Conservation (phyloP, 2,888 invertebrate species). For the Tortrix viridana region DNA sequence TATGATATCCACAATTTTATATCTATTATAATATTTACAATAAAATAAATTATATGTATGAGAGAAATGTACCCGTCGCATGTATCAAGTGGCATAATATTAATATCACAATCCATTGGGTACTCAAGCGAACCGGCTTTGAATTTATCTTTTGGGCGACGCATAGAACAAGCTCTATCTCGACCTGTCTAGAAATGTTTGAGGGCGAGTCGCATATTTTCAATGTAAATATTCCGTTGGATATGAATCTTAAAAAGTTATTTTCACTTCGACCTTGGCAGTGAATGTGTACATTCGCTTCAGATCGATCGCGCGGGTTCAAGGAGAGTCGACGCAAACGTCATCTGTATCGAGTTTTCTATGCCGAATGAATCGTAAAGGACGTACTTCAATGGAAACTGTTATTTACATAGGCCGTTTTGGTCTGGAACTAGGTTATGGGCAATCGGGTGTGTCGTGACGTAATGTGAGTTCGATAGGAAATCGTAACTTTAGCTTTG, state of each 20-base stretch:
- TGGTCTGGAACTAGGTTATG: background rate
- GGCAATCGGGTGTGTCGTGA: background rate
- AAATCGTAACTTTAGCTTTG: slow-evolving; percentile 1
- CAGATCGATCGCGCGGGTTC: slow-evolving; percentile 55
- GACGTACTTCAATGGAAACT: slow-evolving; percentile 3
- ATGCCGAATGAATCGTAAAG: background rate
- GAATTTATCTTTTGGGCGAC: background rate
- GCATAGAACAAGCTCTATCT: background rate
- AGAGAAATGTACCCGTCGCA: background rate
- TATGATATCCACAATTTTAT: background rate
- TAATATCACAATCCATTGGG: background rate
- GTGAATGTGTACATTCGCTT: slow-evolving; percentile 55
- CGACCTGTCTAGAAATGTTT: background rate
- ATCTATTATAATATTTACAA: background rate
- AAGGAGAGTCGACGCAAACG: slow-evolving; percentile 53
- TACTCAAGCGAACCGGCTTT: background rate
- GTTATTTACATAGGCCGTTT: background rate
- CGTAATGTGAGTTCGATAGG: background rate
- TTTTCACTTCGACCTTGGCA: slow-evolving; percentile 65
- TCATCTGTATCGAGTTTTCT: slow-evolving; percentile 4
- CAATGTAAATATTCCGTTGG: slow-evolving; percentile 22
- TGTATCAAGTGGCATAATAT: background rate
- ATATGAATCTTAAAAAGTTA: slow-evolving; percentile 41
- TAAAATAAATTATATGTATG: background rate
- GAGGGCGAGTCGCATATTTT: slow-evolving; percentile 7